phyloP scores from a whole-genome alignment of 1,140 invertebrate genomes.

The Nephotettix cincticeps region DNA sequence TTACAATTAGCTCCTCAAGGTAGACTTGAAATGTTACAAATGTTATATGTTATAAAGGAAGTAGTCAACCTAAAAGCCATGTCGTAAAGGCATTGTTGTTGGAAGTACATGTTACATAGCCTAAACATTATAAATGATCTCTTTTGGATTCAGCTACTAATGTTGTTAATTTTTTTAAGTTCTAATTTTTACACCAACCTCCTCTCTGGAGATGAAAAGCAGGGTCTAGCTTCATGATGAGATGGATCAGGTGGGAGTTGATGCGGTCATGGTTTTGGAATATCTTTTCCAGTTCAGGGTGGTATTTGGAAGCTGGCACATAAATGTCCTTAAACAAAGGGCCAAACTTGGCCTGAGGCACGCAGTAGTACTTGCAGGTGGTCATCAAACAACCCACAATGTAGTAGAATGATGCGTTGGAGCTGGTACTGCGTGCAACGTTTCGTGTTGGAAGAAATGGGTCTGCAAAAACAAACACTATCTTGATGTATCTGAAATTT shows the following conservation, averaged over 20 bases:
- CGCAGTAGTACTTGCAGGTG: conserved; percentile 5
- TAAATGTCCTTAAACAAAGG: conserved; percentile 11
- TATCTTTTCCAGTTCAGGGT: background rate
- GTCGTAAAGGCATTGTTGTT: no score
- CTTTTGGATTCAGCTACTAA: no score
- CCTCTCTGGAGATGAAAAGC: background rate
- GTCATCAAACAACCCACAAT: conserved; percentile 17
- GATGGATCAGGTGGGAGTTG: background rate
- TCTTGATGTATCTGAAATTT: no score
- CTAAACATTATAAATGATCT: no score
- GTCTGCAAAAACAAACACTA: background rate
- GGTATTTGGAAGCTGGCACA: background rate
- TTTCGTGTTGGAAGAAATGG: conserved; percentile 7
- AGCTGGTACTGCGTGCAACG: background rate
- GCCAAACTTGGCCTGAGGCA: conserved; percentile 11
- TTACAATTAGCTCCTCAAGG: no score
- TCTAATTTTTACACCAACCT: no score
- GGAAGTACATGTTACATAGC: no score
- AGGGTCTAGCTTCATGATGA: background rate
- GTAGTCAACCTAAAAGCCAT: no score
- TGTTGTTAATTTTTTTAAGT: no score
- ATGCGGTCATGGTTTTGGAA: background rate
- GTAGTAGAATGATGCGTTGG: conserved; percentile 4
- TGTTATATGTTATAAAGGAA: no score
- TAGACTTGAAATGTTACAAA: no score